Evolutionary conservation across 2,888 invertebrate species (phyloP).

Genomic region (Atethmia centrago): DNA sequence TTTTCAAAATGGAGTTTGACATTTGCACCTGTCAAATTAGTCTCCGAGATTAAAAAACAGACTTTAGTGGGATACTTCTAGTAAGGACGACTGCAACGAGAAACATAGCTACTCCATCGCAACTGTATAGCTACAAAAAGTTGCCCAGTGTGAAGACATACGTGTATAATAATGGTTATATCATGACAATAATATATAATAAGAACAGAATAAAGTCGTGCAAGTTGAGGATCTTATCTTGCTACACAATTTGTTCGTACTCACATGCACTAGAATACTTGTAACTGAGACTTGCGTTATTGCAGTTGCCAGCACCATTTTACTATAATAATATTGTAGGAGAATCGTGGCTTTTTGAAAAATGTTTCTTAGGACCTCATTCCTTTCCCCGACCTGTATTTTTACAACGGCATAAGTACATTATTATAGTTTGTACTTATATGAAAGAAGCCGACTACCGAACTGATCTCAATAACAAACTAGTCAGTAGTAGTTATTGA

Average conservation of each 20-base stretch:
- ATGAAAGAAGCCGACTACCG: neutral
- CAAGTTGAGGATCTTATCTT: neutral
- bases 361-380: no score
- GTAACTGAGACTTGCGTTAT: no score
- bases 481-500: no score
- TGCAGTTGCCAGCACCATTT: neutral
- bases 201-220: neutral
- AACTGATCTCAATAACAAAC: neutral
- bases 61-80: neutral
- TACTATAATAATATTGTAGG: neutral
- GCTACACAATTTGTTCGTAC: neutral
- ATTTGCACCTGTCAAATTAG: no score
- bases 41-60: no score
- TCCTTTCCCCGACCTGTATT: neutral
- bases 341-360: no score
- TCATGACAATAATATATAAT: neutral
- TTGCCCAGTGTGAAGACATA: neutral
- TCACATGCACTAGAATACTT: neutral
- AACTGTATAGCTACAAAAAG: neutral
- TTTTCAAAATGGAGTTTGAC: no score
- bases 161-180: neutral
- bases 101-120: neutral
- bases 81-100: neutral
- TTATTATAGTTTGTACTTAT: neutral
- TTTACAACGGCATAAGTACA: neutral